Evolutionary conservation across 2,888 invertebrate genomes (phyloP).

Genomic region (Cyclophora albipunctata): DNA sequence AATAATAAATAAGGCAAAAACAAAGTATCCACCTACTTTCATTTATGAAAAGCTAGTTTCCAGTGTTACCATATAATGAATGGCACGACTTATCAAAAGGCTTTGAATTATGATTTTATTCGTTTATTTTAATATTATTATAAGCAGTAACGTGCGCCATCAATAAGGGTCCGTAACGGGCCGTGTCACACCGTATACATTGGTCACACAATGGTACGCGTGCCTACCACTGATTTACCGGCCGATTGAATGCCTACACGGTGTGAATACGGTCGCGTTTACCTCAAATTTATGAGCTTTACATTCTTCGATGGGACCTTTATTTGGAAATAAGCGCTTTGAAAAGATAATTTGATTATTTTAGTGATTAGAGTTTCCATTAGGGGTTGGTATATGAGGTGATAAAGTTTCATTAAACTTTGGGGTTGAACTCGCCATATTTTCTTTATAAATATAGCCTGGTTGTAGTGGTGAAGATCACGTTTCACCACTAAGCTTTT

Average conservation of each 20-base stretch:
- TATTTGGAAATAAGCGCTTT: not conserved
- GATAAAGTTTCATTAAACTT: too few species aligned
- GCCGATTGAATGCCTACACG: constrained; percentile 42
- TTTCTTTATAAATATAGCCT: too few species aligned
- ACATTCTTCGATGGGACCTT: constrained; percentile 6
- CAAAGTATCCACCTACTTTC: too few species aligned
- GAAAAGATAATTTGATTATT: not conserved
- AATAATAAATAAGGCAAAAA: too few species aligned
- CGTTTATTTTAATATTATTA: too few species aligned
- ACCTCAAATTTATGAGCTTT: constrained; percentile 38
- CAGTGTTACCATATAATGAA: too few species aligned
- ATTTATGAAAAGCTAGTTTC: too few species aligned
- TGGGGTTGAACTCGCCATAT: too few species aligned
- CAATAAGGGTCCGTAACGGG: constrained; percentile 18
- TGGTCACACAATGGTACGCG: constrained; percentile 35
- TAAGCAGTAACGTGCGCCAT: not conserved
- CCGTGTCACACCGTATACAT: constrained; percentile 33
- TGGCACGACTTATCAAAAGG: too few species aligned
- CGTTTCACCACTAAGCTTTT: too few species aligned
- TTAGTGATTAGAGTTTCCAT: constrained; percentile 1
- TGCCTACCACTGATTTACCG: constrained; percentile 39
- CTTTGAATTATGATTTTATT: too few species aligned
- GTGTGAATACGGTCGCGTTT: constrained; percentile 31
- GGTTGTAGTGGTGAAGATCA: too few species aligned
- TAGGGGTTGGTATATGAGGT: not conserved